phyloP scores from a whole-genome alignment of 2,888 invertebrate species.

The Gandaritis pyraliata region DNA sequence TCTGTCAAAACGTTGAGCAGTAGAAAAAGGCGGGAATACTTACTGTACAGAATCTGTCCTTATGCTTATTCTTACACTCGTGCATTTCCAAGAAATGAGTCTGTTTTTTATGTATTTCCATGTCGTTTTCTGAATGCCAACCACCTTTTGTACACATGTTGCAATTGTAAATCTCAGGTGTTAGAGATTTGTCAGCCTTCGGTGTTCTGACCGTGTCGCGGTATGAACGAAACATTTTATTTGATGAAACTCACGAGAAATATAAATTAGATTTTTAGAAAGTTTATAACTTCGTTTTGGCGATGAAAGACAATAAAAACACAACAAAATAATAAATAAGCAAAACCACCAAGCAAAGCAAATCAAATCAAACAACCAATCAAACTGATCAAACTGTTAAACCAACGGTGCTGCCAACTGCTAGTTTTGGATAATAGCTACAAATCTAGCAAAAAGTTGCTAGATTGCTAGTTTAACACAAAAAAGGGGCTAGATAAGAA shows the following conservation, averaged over 20 bases:
- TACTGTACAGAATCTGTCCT: constrained; percentile 37
- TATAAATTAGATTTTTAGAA: background rate
- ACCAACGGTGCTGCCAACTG: no score
- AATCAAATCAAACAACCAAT: no score
- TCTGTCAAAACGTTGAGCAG: no score
- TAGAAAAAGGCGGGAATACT: constrained; percentile 18
- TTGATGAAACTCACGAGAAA: background rate
- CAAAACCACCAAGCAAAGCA: no score
- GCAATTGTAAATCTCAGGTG: constrained; percentile 37
- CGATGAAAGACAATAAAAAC: background rate
- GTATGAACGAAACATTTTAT: constrained; percentile 35
- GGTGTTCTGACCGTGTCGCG: constrained; percentile 26
- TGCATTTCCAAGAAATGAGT: constrained; percentile 38
- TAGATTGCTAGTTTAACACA: no score
- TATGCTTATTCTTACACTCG: constrained; percentile 1
- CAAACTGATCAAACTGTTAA: no score
- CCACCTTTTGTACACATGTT: constrained; percentile 49
- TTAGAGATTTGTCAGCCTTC: background rate
- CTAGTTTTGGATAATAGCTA: no score
- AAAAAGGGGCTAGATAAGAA: no score
- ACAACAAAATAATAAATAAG: no score
- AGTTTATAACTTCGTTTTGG: background rate
- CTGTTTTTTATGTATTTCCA: constrained; percentile 55
- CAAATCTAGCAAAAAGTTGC: no score
- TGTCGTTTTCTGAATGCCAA: constrained; percentile 59